Evolutionary conservation across 1,140 invertebrate species (phyloP), one percentile per base, ranked within the genome.

Genomic region (Battus philenor): DNA sequence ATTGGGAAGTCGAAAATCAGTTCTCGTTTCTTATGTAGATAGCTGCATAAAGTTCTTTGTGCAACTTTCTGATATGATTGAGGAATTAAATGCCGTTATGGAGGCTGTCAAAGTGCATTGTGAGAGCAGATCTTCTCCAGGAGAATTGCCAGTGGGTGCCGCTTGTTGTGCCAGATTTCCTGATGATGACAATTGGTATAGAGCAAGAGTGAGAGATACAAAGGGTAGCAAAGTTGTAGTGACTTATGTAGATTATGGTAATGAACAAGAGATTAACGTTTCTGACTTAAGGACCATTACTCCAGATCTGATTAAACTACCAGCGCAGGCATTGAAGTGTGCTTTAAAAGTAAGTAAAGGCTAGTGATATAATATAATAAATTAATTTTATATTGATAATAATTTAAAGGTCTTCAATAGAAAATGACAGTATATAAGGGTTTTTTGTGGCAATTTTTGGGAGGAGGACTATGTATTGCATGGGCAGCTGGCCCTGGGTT

Each of bases 221-320:
- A 68, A 66, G 27, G 80, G 76, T 7, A 77, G 87, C 1, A 75
- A 79, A 32, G 69, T 89, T 1, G 82, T 83, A 24, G 90, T 94
- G 0, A 79, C 87, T 4, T 94, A 93, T 77, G 90, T 95, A 0
- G 94, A 96, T 77, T 94, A 92, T 87, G 94, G 94, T 0, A 94
- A 94, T 67, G 91, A 93, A 62, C 91, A 93, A 63, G 87, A 86
- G 30, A 87, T 93, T 6, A 65, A 87, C 6, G 59, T 86, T 0
- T 74, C 81, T 9, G 68, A 88, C 13, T 70, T 95, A 7, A 89
- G 90, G 49, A 77, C 76, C 2, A 92, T 94, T 7, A 87, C 88
- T 13, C 85, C 89, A 4, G 88, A 92, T 44, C 86, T 93, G 43
- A 70, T 94, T 5, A 83, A 76, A 12, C 73, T 93, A 29, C 89